Conservation (phyloP, 2,888 invertebrate genomes). For the Drosophila imparisetae region DNA sequence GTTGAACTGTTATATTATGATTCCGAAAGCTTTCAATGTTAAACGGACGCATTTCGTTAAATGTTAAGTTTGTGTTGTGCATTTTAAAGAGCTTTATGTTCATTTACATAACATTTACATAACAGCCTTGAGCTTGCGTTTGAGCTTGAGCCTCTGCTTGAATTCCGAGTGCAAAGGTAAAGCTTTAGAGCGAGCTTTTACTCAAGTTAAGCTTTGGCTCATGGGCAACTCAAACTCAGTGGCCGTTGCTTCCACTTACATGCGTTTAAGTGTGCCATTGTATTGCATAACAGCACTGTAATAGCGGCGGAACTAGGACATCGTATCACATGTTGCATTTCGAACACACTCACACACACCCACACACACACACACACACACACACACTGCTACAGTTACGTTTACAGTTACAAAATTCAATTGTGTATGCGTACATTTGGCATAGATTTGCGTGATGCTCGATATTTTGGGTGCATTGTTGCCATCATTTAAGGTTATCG, state of each 20-base stretch:
- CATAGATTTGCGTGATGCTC: conserved; percentile 58
- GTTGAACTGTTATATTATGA: conserved; percentile 9
- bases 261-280: conserved; percentile 76
- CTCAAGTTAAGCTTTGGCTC: conserved; percentile 29
- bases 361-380: conserved; percentile 22
- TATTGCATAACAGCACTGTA: conserved; percentile 78
- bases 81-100: conserved; percentile 14
- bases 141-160: conserved; percentile 9
- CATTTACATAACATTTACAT: not conserved
- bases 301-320: conserved; percentile 82
- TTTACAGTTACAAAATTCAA: conserved; percentile 18
- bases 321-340: conserved; percentile 83
- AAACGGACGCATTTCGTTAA: conserved; percentile 19
- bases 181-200: conserved; percentile 22
- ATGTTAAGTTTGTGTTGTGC: conserved; percentile 17
- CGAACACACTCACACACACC: conserved; percentile 37
- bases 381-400: conserved; percentile 15
- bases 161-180: not conserved
- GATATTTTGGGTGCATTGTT: conserved; percentile 46
- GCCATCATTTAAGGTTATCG: conserved; percentile 20
- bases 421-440: conserved; percentile 44
- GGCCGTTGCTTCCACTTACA: conserved; percentile 20
- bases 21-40: conserved; percentile 23
- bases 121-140: conserved; percentile 17
- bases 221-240: conserved; percentile 39